Evolutionary conservation across 2,113 vertebrate genomes (phyloP), one percentile per base, ranked within the genome.

Genomic region (Colinus virginianus): DNA sequence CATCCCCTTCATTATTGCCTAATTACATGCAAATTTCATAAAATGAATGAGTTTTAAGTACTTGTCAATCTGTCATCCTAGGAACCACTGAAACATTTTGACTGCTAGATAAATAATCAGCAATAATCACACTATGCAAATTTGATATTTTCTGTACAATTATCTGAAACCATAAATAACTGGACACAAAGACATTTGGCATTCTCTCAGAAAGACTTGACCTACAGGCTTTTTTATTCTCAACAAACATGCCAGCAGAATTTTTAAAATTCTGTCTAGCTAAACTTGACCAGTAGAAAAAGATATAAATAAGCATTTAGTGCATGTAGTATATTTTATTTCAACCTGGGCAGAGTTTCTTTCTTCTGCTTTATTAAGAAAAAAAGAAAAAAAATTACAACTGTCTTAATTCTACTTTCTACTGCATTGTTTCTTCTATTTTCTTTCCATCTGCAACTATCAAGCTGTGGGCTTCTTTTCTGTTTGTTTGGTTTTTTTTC

Each of bases 61-160:
- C 98, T 99, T 99, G 98, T 99, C 98, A 99, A 99, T 98, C 99
- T 99, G 98, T 99, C 99, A 99, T 98, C 97, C 98, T 97, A 97
- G 94, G 98, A 98, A 99, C 99, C 99, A 99, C 98, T 99, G 98
- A 99, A 98, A 98, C 98, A 98, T 99, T 98, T 98, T 99, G 98
- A 99, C 98, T 98, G 98, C 98, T 98, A 98, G 98, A 99, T 99
- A 99, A 99, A 99, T 99, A 99, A 99, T 99, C 99, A 99, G 99
- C 99, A 99, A 99, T 99, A 99, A 99, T 99, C 98, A 98, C 98
- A 98, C 98, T 99, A 99, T 99, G 98, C 98, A 99, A 99, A 99
- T 99, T 99, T 99, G 98, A 98, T 99, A 99, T 99, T 99, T 99
- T 98, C 98, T 98, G 98, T 98, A 99, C 98, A 99, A 99, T 99